A percentile compares a stretch with the other conserved stretches of the same genome.
Conservation (phyloP, 2,797 vertebrate species). For the Cuculus canorus region DNA sequence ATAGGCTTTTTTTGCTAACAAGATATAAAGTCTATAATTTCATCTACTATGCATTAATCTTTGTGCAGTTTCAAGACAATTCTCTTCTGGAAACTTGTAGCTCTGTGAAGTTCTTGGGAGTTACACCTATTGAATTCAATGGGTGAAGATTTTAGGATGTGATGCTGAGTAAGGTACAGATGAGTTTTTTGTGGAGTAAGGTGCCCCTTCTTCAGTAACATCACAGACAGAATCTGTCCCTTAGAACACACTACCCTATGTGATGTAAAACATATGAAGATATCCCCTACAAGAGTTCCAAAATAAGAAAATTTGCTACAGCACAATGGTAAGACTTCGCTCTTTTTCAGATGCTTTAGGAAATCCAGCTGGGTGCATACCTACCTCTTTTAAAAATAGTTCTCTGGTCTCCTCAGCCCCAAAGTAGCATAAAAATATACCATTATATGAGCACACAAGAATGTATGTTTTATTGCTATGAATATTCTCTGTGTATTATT, state of each 20-base stretch:
- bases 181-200: not conserved
- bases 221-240: not conserved
- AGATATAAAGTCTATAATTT: not conserved
- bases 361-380: not conserved
- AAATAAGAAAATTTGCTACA: not conserved
- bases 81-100: not conserved
- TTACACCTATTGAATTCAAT: not conserved
- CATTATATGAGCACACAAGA: not conserved
- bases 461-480: not conserved
- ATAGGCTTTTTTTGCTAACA: not conserved
- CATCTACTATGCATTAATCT: not conserved
- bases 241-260: not conserved
- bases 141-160: not conserved
- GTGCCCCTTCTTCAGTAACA: not conserved
- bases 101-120: not conserved
- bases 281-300: not conserved
- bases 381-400: slow-evolving; percentile 19
- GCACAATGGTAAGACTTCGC: not conserved
- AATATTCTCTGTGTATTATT: not conserved
- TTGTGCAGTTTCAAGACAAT: not conserved
- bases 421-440: slow-evolving; percentile 9
- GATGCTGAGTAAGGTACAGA: not conserved
- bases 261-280: not conserved
- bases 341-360: not conserved
- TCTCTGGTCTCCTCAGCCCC: not conserved